phyloP scores from a whole-genome alignment of 2,888 invertebrate genomes.

The Tanytarsus gracilentus region DNA sequence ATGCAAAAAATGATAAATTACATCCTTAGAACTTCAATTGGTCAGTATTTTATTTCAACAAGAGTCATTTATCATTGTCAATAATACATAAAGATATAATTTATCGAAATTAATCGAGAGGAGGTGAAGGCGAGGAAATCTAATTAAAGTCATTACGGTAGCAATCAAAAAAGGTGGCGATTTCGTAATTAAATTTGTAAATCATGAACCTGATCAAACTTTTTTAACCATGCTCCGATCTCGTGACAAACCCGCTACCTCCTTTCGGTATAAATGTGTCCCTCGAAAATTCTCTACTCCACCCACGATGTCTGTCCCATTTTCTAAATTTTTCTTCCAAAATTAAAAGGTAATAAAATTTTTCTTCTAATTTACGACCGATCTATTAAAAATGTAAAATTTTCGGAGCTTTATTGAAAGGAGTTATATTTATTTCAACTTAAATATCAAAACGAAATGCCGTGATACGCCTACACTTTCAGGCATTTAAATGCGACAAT shows the following conservation, averaged over 20 bases:
- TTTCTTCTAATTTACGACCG: too few relatives aligned
- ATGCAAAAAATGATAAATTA: neutral
- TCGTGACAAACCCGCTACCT: too few relatives aligned
- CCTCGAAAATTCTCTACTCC: too few relatives aligned
- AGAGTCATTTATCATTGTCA: neutral
- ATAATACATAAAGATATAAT: neutral
- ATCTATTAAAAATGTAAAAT: neutral
- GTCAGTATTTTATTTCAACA: neutral
- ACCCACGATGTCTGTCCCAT: too few relatives aligned
- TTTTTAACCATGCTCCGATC: too few relatives aligned
- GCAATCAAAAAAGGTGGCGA: conserved; percentile 5
- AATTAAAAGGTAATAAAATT: too few relatives aligned
- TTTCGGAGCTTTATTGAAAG: neutral
- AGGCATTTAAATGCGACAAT: too few relatives aligned
- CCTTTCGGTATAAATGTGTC: too few relatives aligned
- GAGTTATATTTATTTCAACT: conserved; percentile 1
- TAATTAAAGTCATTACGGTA: neutral
- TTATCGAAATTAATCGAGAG: neutral
- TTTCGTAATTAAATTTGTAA: neutral
- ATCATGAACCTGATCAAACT: neutral
- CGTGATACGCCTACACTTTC: neutral
- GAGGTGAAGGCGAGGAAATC: neutral
- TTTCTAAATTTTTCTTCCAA: too few relatives aligned
- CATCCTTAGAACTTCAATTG: neutral
- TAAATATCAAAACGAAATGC: neutral